Base-by-base conservation (phyloP, 2,888 invertebrate species). In the Camptogramma bilineatum region DNA sequence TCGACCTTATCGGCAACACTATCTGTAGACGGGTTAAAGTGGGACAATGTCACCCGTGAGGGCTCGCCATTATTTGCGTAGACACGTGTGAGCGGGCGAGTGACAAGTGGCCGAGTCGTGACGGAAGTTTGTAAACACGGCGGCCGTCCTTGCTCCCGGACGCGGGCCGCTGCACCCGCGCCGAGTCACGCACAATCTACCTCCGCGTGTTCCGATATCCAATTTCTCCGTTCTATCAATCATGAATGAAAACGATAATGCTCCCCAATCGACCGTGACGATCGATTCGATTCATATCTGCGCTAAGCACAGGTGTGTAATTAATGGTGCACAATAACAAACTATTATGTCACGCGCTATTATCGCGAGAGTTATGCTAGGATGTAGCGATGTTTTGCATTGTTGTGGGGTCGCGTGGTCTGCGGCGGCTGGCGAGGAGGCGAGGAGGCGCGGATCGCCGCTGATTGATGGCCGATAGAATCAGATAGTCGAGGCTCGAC, bases 391-490 rank as follows among this genome's bases (percentile, higher is more conserved):
- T 64, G 58, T 65, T 64, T 67, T 68, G 56, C 65, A 52, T 62
- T 52, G 59, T 59, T 42, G 62, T 59, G 61, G 51, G 66, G 52
- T 54, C 28, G 46, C 44, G 53, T 46, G 2, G 51, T 44, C 18
- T 39, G 18, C 42, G 17, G 28, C 51, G 44, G 18, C 34, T 31
- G 50, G 64, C 56, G 70, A 59, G 65, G 63, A 67, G 68, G 52
- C 68, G 19, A n/a, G n/a, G n/a, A n/a, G n/a, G n/a, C 24, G 44
- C 42, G 73, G 70, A 44, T 44, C 44, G 44, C 10, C 73, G 81
- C 76, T 92, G 92, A 92, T 93, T 92, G 92, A 93, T 92, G 90
- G 87, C 74, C 92, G 85, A 92, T 91, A 90, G n/a, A n/a, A n/a
- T n/a, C n/a, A n/a, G 92, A 91, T 90, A 80, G 81, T 76, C 76